Evolutionary conservation across 2,113 vertebrate genomes (phyloP).

Genomic region (Mesocricetus auratus): DNA sequence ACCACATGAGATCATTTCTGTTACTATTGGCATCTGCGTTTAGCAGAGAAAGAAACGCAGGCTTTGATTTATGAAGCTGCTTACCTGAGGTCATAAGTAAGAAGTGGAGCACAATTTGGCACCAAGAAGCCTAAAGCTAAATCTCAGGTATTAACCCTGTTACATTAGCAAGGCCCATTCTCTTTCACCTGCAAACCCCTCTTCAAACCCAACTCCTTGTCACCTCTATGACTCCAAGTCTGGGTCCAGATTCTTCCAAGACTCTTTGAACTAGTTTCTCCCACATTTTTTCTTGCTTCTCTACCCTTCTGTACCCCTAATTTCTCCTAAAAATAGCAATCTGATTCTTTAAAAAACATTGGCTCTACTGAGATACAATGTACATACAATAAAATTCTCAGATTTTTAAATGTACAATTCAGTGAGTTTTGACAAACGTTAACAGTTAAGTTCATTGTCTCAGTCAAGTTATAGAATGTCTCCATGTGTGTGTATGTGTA

Average conservation of each 20-base stretch:
- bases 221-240: too few relatives aligned
- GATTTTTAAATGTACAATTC: conserved; percentile 40
- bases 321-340: conserved; percentile 30
- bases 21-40: neutral
- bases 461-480: neutral
- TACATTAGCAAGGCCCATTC: neutral
- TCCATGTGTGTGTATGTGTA: neutral
- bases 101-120: neutral
- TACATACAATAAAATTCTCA: conserved; percentile 42
- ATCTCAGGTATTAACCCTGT: neutral
- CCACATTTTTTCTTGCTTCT: neutral
- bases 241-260: neutral
- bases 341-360: neutral
- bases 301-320: too few relatives aligned
- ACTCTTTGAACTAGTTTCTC: neutral
- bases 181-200: neutral
- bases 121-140: neutral
- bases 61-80: neutral
- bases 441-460: neutral
- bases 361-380: conserved; percentile 34
- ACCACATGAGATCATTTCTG: neutral
- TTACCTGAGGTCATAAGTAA: neutral
- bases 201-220: neutral
- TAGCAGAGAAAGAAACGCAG: conserved; percentile 31
- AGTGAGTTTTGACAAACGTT: conserved; percentile 44